A percentile compares a stretch with the other conserved stretches of the same genome.
phyloP scores from a whole-genome alignment of 2,888 invertebrate genomes.

The Nymphalis c-album region DNA sequence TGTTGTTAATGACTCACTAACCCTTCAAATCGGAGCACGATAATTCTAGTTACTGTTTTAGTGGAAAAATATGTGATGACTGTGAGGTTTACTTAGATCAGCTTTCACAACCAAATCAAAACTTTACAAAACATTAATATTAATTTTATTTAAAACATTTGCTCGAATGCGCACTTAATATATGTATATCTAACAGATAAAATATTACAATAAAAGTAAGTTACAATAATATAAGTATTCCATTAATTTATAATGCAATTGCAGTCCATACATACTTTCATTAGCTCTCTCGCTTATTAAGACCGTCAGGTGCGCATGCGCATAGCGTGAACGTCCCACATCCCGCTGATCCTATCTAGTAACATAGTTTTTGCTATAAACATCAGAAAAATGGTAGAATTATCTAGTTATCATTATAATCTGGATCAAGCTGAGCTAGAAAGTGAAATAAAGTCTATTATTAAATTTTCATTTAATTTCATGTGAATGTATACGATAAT shows the following conservation, averaged over 20 bases:
- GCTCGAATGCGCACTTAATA: too few relatives aligned
- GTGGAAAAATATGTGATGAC: too few relatives aligned
- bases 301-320: conserved; percentile 22
- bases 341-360: conserved; percentile 31
- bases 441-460: conserved; percentile 29
- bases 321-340: conserved; percentile 30
- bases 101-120: too few relatives aligned
- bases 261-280: conserved; percentile 24
- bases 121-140: too few relatives aligned
- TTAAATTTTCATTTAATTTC: conserved; percentile 14
- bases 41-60: too few relatives aligned
- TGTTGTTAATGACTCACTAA: too few relatives aligned
- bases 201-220: too few relatives aligned
- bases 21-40: too few relatives aligned
- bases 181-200: too few relatives aligned
- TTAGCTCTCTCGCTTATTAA: conserved; percentile 27
- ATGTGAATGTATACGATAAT: neutral
- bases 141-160: too few relatives aligned
- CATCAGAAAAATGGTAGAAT: conserved; percentile 22
- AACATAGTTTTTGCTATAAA: conserved; percentile 26
- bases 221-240: neutral
- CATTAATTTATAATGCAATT: conserved; percentile 8
- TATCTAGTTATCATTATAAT: conserved; percentile 22
- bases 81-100: too few relatives aligned
- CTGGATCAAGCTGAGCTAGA: conserved; percentile 20